Conservation (phyloP, 2,888 invertebrate species). For the Caenorhabditis panamensis region DNA sequence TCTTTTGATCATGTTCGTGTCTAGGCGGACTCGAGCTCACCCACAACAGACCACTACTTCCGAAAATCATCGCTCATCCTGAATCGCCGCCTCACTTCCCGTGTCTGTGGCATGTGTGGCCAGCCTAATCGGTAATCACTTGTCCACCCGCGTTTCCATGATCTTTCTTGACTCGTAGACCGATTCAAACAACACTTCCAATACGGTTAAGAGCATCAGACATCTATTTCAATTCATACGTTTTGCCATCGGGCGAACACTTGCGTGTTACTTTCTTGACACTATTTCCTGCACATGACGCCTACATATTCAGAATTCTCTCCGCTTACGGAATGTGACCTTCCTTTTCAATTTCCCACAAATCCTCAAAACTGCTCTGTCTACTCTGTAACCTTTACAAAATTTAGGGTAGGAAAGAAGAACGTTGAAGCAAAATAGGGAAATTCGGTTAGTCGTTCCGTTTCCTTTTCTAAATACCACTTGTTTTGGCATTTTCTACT, state of each 20-base stretch:
- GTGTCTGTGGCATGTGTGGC: constrained; percentile 11
- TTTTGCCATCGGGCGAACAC: too few relatives aligned
- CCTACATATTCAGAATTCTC: too few relatives aligned
- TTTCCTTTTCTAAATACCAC: constrained; percentile 1
- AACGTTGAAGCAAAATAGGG: background rate
- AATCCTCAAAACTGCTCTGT: too few relatives aligned
- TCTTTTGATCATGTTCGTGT: background rate
- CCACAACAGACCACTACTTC: constrained; percentile 1
- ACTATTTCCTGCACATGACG: too few relatives aligned
- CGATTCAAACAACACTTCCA: background rate
- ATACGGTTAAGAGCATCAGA: constrained; percentile 6
- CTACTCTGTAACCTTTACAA: background rate
- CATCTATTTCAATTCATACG: background rate
- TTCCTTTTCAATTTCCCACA: too few relatives aligned
- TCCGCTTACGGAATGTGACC: too few relatives aligned
- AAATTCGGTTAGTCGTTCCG: constrained; percentile 4
- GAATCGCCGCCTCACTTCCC: constrained; percentile 20
- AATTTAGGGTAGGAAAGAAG: background rate
- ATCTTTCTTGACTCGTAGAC: constrained; percentile 39
- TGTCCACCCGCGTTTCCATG: constrained; percentile 23
- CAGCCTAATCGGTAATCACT: constrained; percentile 44
- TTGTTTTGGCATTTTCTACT: background rate
- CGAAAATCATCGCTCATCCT: constrained; percentile 15
- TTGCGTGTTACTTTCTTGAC: too few relatives aligned
- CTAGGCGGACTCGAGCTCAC: too few relatives aligned